Percentiles rank a stretch among this genome's conserved stretches.
These are phyloP conservation scores for Tangara arthus DNA, from an alignment of 2,797 vertebrate species.

Conservation along the genomic window DNA sequence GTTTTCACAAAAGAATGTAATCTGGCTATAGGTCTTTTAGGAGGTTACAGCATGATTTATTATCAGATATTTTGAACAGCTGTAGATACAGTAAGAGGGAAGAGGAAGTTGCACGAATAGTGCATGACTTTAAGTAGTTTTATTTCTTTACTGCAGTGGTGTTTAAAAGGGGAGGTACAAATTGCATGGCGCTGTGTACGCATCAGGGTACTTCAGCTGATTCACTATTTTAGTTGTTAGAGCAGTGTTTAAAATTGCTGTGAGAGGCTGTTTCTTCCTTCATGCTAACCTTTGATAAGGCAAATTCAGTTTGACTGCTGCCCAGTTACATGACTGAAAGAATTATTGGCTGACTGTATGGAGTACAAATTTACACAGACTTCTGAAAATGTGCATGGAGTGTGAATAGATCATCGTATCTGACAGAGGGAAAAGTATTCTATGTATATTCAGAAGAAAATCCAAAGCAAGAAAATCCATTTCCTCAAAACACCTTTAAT, in stretches of 20 bases:
- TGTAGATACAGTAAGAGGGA: not conserved
- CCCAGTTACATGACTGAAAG: not conserved
- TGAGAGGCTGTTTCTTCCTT: conserved; percentile 13
- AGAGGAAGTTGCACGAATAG: not conserved
- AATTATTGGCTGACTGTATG: not conserved
- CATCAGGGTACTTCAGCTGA: not conserved
- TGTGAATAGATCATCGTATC: not conserved
- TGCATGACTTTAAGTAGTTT: not conserved
- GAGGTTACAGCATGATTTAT: not conserved
- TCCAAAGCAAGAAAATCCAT: not conserved
- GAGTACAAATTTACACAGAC: not conserved
- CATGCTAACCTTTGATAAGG: not conserved
- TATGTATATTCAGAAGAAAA: not conserved
- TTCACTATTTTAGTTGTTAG: not conserved
- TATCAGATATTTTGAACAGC: not conserved
- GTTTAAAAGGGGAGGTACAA: not conserved
- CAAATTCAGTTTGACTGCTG: conserved; percentile 10
- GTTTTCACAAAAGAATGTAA: not conserved
- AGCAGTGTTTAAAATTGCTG: not conserved
- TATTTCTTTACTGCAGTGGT: not conserved
- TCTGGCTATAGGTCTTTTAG: not conserved
- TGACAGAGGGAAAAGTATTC: not conserved
- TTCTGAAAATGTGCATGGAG: not conserved
- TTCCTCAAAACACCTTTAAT: conserved; percentile 41
- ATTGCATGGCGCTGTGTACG: not conserved